Base-by-base conservation (phyloP, 2,888 invertebrate genomes). In the Hoplodrina blanda region DNA sequence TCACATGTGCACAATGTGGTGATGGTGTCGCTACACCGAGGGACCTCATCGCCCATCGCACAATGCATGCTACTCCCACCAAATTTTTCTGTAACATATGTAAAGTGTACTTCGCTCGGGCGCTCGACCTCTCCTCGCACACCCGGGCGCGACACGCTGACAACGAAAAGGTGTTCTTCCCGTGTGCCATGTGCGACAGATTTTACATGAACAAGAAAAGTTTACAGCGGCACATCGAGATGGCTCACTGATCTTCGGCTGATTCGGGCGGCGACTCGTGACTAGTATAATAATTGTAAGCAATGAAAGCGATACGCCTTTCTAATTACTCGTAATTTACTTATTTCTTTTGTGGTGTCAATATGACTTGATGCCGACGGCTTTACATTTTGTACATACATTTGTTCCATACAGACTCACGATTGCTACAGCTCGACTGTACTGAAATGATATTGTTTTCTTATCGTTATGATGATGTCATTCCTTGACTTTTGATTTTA, bases 61-160 rank as follows among this genome's bases (percentile, higher is more conserved):
- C 95, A 19, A 96, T 96, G 92, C 96, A 96, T 88, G 93, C 95
- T 44, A 93, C 94, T 1, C 93, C 94, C n/a, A 93, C 95, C 30
- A 94, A 94, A 79, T 96, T 96, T 89, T 96, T 96, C 83, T 97
- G 97, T 88, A 96, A 96, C 69, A 96, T 97, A 76, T 97, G 97
- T 89, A 96, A 96, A 65, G 93, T 96, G 11, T 93, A 95, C 82
- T 97, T 96, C 80, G 92, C 95, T 7, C 90, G 96, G 7, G 93
- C 95, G 1, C 79, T 94, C 10, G 94, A 96, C 61, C 90, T 96
- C 1, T 94, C 96, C 6, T 94, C 93, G 15, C 96, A 96, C 86
- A 95, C 95, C 52, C 91, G 95, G 4, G 94, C 95, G 65, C 92
- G 96, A 77, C 96, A 96, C 86, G 82, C 95, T 0, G 95, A 95